Evolutionary conservation across 1,140 invertebrate genomes (phyloP), one percentile per base, ranked within the genome.

Genomic region (Papilio machaon): DNA sequence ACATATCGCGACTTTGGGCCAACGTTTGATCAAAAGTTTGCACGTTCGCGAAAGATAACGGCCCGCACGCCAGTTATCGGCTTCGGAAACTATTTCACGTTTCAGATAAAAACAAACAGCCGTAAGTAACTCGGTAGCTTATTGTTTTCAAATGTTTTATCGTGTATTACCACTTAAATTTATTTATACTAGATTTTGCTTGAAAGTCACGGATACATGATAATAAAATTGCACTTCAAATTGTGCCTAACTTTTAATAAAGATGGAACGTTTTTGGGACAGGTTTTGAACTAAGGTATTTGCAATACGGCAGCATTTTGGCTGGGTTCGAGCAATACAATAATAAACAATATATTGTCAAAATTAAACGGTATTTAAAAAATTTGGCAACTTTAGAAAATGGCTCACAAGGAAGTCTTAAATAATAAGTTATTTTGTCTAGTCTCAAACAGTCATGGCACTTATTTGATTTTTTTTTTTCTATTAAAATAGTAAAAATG

Each of bases 11-110:
- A 8, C 73, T 15, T 43, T 43, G 11, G 76, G 17, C 76, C 30
- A 79, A 79, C 58, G 9, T 64, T 79, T 60, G 76, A 79, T 79
- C 76, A 79, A 79, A 64, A 38, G 35, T 75, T 74, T 43, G 52
- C 8, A 58, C 30, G 54, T 78, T 60, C 3, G 49, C 47, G 2
- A 8, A n/a, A 64, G 76, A 79, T 79, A 79, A 60, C 38, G 30
- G 49, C 75, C 52, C 75, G 76, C 54, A 64, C 76, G 54, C 8
- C 17, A 64, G 76, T 17, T 79, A 79, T 79, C 76, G 35, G 58
- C 77, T 79, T 79, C 77, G 64, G 77, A 64, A 79, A 79, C 77
- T 77, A 77, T 77, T 77, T 77, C 54, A 77, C 58, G 77, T 79
- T 79, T 79, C 47, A 79, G 77, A 79, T 79, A 67, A 79, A 64